Conservation (phyloP, 2,113 vertebrate species). For the Tympanuchus pallidicinctus region DNA sequence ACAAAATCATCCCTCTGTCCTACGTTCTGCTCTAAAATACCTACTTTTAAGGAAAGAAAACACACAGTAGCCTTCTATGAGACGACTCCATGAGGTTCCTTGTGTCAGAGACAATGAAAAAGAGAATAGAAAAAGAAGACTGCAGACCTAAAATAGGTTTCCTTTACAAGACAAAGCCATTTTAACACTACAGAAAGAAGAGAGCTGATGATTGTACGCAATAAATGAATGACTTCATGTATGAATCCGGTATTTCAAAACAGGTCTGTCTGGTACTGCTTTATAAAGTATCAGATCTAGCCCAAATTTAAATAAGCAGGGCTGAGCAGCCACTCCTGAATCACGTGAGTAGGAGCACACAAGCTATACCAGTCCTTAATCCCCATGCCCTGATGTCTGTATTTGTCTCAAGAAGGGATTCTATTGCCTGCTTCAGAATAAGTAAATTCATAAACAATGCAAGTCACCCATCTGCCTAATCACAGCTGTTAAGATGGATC, state of each 20-base stretch:
- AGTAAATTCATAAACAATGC: neutral
- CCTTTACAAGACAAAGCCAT: neutral
- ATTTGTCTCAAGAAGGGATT: neutral
- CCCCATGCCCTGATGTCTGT: neutral
- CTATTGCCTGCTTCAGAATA: neutral
- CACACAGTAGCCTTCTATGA: neutral
- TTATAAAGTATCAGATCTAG: constrained; percentile 18
- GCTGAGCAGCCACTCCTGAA: constrained; percentile 18
- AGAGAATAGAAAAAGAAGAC: neutral
- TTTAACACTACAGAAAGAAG: neutral
- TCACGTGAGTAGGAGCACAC: neutral
- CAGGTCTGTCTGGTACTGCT: constrained; percentile 51
- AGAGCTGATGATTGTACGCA: neutral
- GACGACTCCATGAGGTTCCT: neutral
- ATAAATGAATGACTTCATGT: neutral
- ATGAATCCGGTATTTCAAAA: constrained; percentile 24
- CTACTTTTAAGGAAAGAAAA: neutral
- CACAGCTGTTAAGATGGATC: neutral
- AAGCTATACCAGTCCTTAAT: neutral
- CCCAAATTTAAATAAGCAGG: constrained; percentile 26
- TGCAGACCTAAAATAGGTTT: neutral
- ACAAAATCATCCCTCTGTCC: neutral
- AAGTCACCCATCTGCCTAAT: neutral
- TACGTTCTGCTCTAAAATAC: neutral
- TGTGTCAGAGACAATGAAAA: neutral